These are phyloP conservation scores for Colinus virginianus DNA, from an alignment of 2,113 vertebrate genomes.

Conservation along the genomic window DNA sequence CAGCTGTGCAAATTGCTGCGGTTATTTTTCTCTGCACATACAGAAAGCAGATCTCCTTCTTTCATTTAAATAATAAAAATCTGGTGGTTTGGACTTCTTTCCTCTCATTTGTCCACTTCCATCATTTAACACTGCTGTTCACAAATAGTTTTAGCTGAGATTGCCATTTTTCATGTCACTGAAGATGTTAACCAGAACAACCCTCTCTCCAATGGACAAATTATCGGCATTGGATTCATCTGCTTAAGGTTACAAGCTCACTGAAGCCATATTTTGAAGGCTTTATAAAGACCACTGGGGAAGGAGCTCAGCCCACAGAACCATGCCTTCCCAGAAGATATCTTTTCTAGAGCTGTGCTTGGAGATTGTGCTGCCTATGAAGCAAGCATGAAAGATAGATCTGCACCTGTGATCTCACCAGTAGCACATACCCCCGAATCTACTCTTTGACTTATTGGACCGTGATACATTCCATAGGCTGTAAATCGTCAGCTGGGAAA, in stretches of 20 bases:
- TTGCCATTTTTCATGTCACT: neutral
- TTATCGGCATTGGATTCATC: neutral
- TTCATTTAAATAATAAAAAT: neutral
- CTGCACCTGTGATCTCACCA: neutral
- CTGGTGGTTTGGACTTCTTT: neutral
- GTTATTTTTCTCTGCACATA: neutral
- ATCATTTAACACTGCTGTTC: neutral
- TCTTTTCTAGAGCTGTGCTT: neutral
- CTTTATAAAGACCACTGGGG: neutral
- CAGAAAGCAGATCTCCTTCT: neutral
- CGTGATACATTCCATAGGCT: neutral
- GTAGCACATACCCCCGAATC: neutral
- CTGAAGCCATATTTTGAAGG: neutral
- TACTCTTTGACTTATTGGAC: neutral
- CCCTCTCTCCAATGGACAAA: accelerated
- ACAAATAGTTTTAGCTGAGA: neutral
- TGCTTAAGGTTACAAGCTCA: neutral
- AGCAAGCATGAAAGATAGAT: neutral
- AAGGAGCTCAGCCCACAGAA: neutral
- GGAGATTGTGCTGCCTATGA: neutral
- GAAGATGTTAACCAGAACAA: neutral
- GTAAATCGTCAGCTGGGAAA: neutral
- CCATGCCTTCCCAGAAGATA: neutral
- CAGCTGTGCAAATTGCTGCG: accelerated
- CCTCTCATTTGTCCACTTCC: neutral